Evolutionary conservation across 2,888 invertebrate species (phyloP).

Genomic region (Melinaea marsaeus): DNA sequence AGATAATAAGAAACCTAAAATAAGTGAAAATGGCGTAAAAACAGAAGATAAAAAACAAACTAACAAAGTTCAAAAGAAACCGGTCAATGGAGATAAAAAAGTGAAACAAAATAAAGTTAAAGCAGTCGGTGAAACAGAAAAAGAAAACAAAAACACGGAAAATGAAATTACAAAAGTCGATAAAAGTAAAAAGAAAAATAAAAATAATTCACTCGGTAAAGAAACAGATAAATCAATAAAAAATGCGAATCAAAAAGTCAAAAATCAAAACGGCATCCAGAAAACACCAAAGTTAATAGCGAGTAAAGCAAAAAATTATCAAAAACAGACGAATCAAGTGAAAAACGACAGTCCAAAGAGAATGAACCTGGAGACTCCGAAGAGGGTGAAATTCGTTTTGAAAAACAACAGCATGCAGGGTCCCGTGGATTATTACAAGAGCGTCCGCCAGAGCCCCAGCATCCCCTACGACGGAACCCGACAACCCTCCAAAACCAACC

Average conservation of each 20-base stretch:
- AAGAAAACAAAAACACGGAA: slow-evolving; percentile 24
- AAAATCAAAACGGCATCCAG: slow-evolving; percentile 10
- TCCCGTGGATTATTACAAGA: slow-evolving; percentile 84
- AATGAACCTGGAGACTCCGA: slow-evolving; percentile 54
- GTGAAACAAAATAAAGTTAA: slow-evolving; percentile 23
- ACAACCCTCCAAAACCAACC: slow-evolving; percentile 83
- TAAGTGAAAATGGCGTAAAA: slow-evolving; percentile 23
- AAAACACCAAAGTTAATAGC: slow-evolving; percentile 39
- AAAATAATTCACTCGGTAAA: slow-evolving; percentile 14
- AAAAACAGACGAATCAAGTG: slow-evolving; percentile 38
- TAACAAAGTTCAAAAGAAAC: slow-evolving; percentile 13
- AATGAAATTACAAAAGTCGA: slow-evolving; percentile 24
- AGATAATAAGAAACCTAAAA: slow-evolving; percentile 29
- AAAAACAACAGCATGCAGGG: slow-evolving; percentile 85
- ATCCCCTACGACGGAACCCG: slow-evolving; percentile 86
- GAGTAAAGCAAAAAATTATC: slow-evolving; percentile 54
- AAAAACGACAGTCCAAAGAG: slow-evolving; percentile 33
- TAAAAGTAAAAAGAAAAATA: slow-evolving; percentile 15
- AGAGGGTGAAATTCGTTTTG: slow-evolving; percentile 85
- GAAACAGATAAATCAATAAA: slow-evolving; percentile 19
- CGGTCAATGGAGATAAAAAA: slow-evolving; percentile 20
- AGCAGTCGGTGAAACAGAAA: slow-evolving; percentile 21
- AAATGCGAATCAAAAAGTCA: too few relatives aligned
- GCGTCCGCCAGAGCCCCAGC: slow-evolving; percentile 83
- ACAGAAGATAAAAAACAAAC: slow-evolving; percentile 24